phyloP scores from a whole-genome alignment of 2,888 invertebrate genomes.

The Epinotia ramella region DNA sequence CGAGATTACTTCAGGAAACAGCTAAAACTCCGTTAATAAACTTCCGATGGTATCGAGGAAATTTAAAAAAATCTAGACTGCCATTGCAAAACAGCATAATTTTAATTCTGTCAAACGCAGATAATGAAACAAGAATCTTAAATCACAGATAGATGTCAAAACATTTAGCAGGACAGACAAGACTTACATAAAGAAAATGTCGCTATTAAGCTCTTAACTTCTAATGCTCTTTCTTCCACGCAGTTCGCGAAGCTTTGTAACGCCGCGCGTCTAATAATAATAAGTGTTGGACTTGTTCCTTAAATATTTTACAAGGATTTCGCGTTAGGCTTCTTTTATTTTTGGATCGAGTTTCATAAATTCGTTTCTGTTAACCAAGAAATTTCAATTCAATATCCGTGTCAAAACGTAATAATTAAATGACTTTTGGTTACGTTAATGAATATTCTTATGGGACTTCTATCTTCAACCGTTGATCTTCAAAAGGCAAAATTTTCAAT shows the following conservation, averaged over 20 bases:
- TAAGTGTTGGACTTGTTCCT: constrained; percentile 28
- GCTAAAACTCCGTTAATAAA: not conserved
- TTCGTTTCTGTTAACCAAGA: not conserved
- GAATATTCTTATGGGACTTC: not conserved
- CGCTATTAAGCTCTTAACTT: not conserved
- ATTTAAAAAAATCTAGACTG: not conserved
- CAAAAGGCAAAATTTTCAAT: no score
- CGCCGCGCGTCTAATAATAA: constrained; percentile 25
- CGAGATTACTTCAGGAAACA: not conserved
- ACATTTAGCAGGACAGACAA: not conserved
- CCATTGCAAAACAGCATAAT: no score
- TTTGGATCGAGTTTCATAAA: not conserved
- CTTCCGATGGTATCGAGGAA: not conserved
- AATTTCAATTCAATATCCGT: not conserved
- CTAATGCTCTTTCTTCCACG: constrained; percentile 2
- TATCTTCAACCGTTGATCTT: not conserved
- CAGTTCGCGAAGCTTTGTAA: not conserved
- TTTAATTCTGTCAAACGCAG: no score
- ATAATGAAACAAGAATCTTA: no score
- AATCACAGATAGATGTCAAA: no score
- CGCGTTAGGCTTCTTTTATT: constrained; percentile 7
- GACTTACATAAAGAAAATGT: not conserved
- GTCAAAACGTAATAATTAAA: not conserved
- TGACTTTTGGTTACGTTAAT: not conserved
- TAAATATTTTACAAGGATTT: constrained; percentile 30